Conservation (phyloP, 2,888 invertebrate genomes). For the Allolobophora icterica region DNA sequence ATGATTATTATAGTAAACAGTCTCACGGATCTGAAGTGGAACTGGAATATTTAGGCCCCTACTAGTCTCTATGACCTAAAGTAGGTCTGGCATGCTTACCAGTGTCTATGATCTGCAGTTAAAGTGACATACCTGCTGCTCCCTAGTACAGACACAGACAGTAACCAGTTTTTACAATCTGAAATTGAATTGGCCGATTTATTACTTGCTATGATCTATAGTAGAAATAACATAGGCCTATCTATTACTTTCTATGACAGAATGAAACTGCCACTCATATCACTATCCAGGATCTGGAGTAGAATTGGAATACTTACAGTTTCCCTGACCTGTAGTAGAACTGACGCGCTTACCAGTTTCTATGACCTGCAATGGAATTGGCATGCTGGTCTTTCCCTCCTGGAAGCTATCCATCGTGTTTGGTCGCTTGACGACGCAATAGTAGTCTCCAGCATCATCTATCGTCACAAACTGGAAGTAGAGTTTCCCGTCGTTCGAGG, state of each 20-base stretch:
- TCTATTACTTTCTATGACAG: too few species aligned
- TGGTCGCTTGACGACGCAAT: slow-evolving; percentile 49
- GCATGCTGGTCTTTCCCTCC: slow-evolving; percentile 53
- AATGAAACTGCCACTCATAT: slow-evolving; percentile 49
- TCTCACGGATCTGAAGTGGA: too few species aligned
- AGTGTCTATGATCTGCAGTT: slow-evolving; percentile 53
- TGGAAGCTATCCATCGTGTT: slow-evolving; percentile 50
- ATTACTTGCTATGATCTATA: too few species aligned
- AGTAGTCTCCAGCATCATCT: slow-evolving; percentile 68
- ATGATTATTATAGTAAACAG: too few species aligned
- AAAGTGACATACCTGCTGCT: slow-evolving; percentile 57
- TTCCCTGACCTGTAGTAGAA: slow-evolving; percentile 51
- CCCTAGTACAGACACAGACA: slow-evolving; percentile 44
- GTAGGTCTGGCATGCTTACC: slow-evolving; percentile 54
- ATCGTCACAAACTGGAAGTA: slow-evolving; percentile 92
- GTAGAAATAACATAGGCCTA: too few species aligned
- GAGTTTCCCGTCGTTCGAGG: slow-evolving; percentile 88
- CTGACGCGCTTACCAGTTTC: slow-evolving; percentile 53
- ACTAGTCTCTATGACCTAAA: too few species aligned
- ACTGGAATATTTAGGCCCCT: too few species aligned
- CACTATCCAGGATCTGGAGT: slow-evolving; percentile 52
- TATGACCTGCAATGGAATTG: slow-evolving; percentile 54
- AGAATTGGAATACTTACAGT: slow-evolving; percentile 58
- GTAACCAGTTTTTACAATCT: slow-evolving; percentile 54
- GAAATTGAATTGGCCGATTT: slow-evolving; percentile 56